phyloP scores from a whole-genome alignment of 2,113 vertebrate genomes.

The Megaceryle torquata region DNA sequence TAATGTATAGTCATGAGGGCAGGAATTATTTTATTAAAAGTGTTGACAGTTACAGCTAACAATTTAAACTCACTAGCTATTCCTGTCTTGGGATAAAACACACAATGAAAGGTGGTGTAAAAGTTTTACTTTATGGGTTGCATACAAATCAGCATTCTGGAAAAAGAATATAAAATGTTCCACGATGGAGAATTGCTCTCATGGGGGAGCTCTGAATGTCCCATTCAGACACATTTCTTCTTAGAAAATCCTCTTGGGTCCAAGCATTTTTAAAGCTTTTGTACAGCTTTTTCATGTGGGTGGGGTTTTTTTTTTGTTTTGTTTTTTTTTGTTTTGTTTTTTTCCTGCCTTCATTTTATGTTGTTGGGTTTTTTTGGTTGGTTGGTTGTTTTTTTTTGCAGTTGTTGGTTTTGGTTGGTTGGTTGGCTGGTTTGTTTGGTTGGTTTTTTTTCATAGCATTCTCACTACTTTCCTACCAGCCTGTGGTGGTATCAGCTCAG shows the following conservation, averaged over 20 bases:
- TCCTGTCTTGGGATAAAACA: background rate
- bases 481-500: background rate
- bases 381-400: background rate
- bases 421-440: background rate
- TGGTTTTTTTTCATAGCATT: accelerated
- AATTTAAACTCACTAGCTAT: background rate
- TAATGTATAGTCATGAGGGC: background rate
- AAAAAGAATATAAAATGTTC: background rate
- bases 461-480: background rate
- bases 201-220: background rate
- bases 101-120: background rate
- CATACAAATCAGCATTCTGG: constrained; percentile 4
- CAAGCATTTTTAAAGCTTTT: background rate
- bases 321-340: too few species aligned
- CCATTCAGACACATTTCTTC: background rate
- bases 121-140: constrained; percentile 18
- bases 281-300: background rate
- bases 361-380: too few species aligned
- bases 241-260: constrained; percentile 11
- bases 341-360: accelerated
- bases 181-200: background rate
- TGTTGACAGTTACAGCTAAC: background rate
- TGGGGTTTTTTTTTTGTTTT: too few species aligned
- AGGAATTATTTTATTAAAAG: background rate
- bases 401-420: background rate